Evolutionary conservation across 2,888 invertebrate genomes (phyloP).

Genomic region (Mythimna vitellina): DNA sequence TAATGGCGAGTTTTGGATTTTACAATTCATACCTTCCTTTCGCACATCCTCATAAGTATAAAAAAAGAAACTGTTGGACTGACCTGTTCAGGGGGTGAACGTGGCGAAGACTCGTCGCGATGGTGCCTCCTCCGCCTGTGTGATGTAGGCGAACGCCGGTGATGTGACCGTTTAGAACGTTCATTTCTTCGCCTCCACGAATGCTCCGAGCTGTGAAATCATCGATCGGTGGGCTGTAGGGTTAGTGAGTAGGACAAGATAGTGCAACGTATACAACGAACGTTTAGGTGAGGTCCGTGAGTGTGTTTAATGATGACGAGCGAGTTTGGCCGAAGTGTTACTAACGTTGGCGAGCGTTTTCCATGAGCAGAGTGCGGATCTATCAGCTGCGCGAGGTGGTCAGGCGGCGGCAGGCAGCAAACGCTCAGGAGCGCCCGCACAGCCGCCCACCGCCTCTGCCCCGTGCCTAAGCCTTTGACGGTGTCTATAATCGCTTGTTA

Average conservation of each 20-base stretch:
- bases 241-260: constrained; percentile 83
- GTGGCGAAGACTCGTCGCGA: constrained; percentile 87
- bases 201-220: constrained; percentile 94
- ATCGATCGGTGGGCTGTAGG: constrained; percentile 90
- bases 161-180: constrained; percentile 96
- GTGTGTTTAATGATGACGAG: constrained; percentile 68
- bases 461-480: constrained; percentile 75
- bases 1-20: constrained; percentile 80
- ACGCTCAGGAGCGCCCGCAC: constrained; percentile 81
- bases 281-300: constrained; percentile 81
- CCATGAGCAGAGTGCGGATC: constrained; percentile 78
- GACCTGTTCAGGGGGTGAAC: constrained; percentile 88
- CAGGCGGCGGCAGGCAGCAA: constrained; percentile 85
- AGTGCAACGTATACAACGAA: constrained; percentile 70
- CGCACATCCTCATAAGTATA: constrained; percentile 74
- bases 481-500: constrained; percentile 49
- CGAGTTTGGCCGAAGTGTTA: constrained; percentile 67
- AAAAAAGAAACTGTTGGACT: constrained; percentile 80
- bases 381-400: constrained; percentile 80
- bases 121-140: constrained; percentile 93
- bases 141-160: constrained; percentile 95
- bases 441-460: constrained; percentile 79
- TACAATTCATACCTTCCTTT: constrained; percentile 75
- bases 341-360: constrained; percentile 85
- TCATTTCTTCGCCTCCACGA: constrained; percentile 95